Conservation (phyloP, 2,797 vertebrate species). For the Buceros bicornis region DNA sequence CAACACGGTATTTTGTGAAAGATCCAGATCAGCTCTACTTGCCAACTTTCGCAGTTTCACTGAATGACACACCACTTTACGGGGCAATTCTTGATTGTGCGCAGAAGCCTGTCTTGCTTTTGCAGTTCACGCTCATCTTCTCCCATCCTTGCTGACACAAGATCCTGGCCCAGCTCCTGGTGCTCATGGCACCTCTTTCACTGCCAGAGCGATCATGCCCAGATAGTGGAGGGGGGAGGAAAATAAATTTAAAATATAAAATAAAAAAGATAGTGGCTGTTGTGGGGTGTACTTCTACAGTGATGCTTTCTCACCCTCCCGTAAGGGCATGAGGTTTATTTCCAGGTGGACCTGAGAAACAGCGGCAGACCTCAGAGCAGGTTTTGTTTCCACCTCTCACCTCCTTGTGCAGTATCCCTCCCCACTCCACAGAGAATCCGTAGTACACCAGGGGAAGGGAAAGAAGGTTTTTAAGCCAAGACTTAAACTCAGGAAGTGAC, state of each 20-base stretch:
- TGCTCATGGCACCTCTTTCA: slow-evolving; percentile 45
- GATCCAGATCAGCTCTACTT: slow-evolving; percentile 23
- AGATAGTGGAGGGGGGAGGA: neutral
- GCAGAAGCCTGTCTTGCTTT: slow-evolving; percentile 29
- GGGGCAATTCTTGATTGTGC: neutral
- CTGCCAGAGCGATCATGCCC: neutral
- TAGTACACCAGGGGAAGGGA: neutral
- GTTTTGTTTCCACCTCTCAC: slow-evolving; percentile 15
- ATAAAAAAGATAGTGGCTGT: neutral
- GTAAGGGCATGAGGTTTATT: neutral
- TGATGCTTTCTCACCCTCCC: neutral
- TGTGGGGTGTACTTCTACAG: neutral
- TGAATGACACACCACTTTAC: slow-evolving; percentile 16
- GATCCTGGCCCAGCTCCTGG: neutral
- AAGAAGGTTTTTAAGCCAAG: slow-evolving; percentile 22
- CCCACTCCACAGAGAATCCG: neutral
- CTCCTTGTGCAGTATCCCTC: neutral
- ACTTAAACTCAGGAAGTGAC: slow-evolving; percentile 54
- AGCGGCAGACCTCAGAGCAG: neutral
- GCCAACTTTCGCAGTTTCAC: slow-evolving; percentile 38
- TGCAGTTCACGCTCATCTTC: neutral
- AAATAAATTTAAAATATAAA: neutral
- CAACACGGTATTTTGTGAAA: slow-evolving; percentile 40
- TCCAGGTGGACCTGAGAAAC: neutral
- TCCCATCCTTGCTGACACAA: neutral